Evolutionary conservation across 2,888 invertebrate species (phyloP).

Genomic region (Ennomos erosarius): DNA sequence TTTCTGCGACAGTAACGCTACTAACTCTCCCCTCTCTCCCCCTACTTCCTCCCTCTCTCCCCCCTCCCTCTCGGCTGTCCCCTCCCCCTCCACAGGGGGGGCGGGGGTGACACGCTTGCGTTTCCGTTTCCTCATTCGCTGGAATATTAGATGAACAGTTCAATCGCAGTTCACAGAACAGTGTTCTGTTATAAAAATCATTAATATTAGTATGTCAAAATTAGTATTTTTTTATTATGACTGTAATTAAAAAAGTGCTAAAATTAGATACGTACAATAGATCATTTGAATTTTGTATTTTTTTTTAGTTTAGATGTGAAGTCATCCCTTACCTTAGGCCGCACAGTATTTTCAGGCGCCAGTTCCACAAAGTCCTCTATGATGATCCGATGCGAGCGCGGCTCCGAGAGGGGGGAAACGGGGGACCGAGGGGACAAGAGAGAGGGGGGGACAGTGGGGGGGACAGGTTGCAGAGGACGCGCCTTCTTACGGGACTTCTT

Average conservation of each 20-base stretch:
- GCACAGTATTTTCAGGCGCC: constrained; percentile 34
- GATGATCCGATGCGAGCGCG: constrained; percentile 59
- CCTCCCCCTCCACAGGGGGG: neutral
- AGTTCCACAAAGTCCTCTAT: constrained; percentile 69
- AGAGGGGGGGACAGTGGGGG: constrained; percentile 4
- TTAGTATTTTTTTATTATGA: too few species aligned
- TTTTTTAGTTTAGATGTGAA: too few species aligned
- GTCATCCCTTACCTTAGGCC: constrained; percentile 21
- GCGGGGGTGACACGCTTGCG: constrained; percentile 26
- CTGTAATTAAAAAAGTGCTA: too few species aligned
- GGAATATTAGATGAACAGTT: neutral
- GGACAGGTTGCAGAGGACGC: constrained; percentile 8
- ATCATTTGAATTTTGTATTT: too few species aligned
- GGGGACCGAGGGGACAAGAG: constrained; percentile 6
- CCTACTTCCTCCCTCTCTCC: neutral
- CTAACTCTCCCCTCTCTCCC: neutral
- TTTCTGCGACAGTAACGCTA: constrained; percentile 18
- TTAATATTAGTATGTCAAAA: too few species aligned
- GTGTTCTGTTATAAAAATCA: too few species aligned
- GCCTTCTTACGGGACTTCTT: constrained; percentile 21
- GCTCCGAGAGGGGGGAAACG: neutral
- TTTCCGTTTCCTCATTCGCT: constrained; percentile 36
- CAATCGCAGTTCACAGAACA: too few species aligned
- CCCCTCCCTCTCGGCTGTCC: neutral
- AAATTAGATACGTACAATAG: too few species aligned